Base-by-base conservation (phyloP, 1,140 invertebrate genomes). In the Manduca sexta region DNA sequence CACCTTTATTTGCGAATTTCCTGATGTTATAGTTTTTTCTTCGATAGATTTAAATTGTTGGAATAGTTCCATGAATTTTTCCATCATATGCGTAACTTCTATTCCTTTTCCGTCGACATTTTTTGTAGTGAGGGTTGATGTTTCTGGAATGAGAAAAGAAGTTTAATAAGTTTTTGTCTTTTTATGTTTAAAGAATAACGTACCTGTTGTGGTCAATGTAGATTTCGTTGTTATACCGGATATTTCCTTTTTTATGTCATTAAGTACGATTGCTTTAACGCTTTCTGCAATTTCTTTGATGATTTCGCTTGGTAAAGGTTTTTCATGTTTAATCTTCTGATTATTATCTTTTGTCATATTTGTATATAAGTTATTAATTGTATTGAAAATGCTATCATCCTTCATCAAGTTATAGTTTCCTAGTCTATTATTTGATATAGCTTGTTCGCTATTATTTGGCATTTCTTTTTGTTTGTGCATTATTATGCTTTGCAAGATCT, bases 281-380 rank as follows among this genome's bases (percentile, higher is more conserved):
- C 52, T 72, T 38, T 75, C 64, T 35, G 76, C 73, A 15, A 82
- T 77, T 45, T 74, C 60, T 58, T 69, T 64, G 12, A 80, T 64
- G 2, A 75, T 12, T 18, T 73, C 56, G 1, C 62, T 45, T 38
- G 73, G 31, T 16, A 74, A 14, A 15, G 37, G 14, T 14, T n/a
- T 40, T 17, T 31, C 40, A 14, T 7, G 7, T 15, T 17, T 17
- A 6, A 17, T n/a, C 33, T 16, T 35, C 4, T 43, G 14, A 31
- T 13, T 41, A 33, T 39, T n/a, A n/a, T 8, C 49, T 34, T 39
- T 45, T 15, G 29, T 38, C 21, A 26, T 45, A 17, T 53, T 31
- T 14, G 21, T 26, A 29, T 40, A 21, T 49, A 39, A 17, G 30
- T 16, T 7, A 52, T 46, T 21, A 40, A 46, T 26, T 38, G 3